Conservation (phyloP, 2,113 vertebrate species). For the Tetrax tetrax region DNA sequence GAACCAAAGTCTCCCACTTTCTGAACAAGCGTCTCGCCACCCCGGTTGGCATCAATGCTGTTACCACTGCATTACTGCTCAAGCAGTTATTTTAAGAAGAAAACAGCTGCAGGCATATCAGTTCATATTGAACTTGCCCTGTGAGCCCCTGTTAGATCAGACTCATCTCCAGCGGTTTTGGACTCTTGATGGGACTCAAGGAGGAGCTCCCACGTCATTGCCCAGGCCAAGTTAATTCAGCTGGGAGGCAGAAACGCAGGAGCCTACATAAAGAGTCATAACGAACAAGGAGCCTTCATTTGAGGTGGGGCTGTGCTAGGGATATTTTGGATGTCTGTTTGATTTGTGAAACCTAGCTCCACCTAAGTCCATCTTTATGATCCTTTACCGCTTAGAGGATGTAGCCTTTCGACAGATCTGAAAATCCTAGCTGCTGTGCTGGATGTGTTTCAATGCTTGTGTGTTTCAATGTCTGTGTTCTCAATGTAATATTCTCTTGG, state of each 20-base stretch:
- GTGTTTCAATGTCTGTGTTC: background rate
- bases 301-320: background rate
- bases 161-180: background rate
- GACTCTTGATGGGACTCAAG: background rate
- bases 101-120: background rate
- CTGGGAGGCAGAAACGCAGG: background rate
- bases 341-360: fast-evolving
- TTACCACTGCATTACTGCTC: background rate
- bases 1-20: background rate
- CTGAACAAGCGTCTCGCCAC: background rate
- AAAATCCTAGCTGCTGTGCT: background rate
- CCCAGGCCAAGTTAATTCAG: fast-evolving
- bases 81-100: background rate
- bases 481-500: background rate
- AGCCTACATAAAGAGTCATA: background rate
- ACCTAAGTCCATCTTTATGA: fast-evolving
- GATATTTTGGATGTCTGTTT: background rate
- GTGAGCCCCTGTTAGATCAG: fast-evolving
- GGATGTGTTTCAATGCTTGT: background rate
- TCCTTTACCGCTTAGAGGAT: background rate
- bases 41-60: fast-evolving
- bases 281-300: background rate
- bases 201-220: background rate
- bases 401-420: background rate
- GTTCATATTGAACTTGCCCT: background rate